Conservation (phyloP, 2,888 invertebrate species). For the Lampropteryx suffumata region DNA sequence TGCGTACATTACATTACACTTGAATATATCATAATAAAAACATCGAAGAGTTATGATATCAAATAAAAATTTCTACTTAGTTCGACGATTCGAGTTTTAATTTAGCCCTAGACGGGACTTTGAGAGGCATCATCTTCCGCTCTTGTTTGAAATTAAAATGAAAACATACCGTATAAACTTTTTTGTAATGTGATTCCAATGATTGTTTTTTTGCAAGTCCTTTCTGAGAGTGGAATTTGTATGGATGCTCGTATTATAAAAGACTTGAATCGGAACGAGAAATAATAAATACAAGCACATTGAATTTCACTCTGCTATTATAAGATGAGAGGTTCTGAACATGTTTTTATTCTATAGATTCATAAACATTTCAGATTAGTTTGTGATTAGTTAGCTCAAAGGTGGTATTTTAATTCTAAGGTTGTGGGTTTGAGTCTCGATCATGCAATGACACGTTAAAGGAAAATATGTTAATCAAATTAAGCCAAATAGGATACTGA, state of each 20-base stretch:
- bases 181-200: constrained; percentile 40
- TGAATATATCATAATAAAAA: neutral
- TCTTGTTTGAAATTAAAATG: constrained; percentile 44
- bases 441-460: too few species aligned
- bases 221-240: constrained; percentile 21
- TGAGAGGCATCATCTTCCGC: constrained; percentile 41
- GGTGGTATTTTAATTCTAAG: too few species aligned
- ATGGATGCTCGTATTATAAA: constrained; percentile 13
- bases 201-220: constrained; percentile 29
- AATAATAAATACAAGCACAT: neutral
- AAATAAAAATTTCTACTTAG: constrained; percentile 1
- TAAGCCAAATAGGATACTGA: too few species aligned
- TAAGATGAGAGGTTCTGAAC: too few species aligned
- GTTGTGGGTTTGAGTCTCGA: too few species aligned
- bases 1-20: too few species aligned
- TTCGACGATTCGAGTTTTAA: constrained; percentile 41
- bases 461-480: too few species aligned
- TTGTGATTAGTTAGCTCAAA: too few species aligned
- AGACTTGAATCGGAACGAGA: constrained; percentile 1
- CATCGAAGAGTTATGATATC: neutral
- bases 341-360: too few species aligned
- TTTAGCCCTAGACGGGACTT: constrained; percentile 40
- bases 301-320: neutral
- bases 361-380: too few species aligned
- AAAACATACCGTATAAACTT: constrained; percentile 37